Evolutionary conservation across 2,888 invertebrate genomes (phyloP).

Genomic region (Buathra laborator): DNA sequence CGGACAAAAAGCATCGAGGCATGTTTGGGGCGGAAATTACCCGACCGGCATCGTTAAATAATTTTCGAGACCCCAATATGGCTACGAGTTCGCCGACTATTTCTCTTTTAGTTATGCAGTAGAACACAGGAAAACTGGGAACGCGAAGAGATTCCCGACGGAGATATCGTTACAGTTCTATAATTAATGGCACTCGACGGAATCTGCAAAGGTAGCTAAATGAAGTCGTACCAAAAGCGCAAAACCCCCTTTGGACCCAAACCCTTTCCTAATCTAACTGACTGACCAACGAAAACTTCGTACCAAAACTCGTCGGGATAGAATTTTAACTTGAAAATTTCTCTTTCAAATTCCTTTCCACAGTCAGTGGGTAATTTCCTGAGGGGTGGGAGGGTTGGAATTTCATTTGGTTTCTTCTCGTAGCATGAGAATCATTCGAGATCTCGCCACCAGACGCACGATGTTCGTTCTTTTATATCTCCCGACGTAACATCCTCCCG

Average conservation of each 20-base stretch:
- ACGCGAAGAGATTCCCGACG: slow-evolving; percentile 44
- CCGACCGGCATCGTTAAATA: slow-evolving; percentile 56
- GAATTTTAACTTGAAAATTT: slow-evolving; percentile 43
- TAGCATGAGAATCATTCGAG: slow-evolving; percentile 16
- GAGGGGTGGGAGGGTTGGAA: slow-evolving; percentile 58
- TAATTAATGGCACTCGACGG: slow-evolving; percentile 64
- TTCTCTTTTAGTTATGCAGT: slow-evolving; percentile 36
- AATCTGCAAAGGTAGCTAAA: slow-evolving; percentile 52
- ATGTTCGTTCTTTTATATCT: slow-evolving; percentile 14
- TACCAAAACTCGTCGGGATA: slow-evolving; percentile 16
- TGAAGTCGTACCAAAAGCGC: slow-evolving; percentile 40
- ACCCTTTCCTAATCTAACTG: slow-evolving; percentile 16
- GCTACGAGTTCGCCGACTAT: slow-evolving; percentile 1
- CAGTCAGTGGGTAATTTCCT: slow-evolving; percentile 57
- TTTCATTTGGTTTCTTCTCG: slow-evolving; percentile 59
- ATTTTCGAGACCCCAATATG: slow-evolving; percentile 57
- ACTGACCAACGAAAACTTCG: slow-evolving; percentile 32
- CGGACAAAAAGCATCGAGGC: neutral
- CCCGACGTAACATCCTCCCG: slow-evolving; percentile 10
- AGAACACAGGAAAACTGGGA: slow-evolving; percentile 10
- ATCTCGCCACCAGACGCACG: slow-evolving; percentile 1
- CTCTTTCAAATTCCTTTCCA: slow-evolving; percentile 48
- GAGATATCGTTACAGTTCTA: slow-evolving; percentile 52
- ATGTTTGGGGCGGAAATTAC: slow-evolving; percentile 25
- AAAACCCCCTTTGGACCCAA: neutral